Conservation (phyloP, 2,113 vertebrate genomes). For the Tyto alba region DNA sequence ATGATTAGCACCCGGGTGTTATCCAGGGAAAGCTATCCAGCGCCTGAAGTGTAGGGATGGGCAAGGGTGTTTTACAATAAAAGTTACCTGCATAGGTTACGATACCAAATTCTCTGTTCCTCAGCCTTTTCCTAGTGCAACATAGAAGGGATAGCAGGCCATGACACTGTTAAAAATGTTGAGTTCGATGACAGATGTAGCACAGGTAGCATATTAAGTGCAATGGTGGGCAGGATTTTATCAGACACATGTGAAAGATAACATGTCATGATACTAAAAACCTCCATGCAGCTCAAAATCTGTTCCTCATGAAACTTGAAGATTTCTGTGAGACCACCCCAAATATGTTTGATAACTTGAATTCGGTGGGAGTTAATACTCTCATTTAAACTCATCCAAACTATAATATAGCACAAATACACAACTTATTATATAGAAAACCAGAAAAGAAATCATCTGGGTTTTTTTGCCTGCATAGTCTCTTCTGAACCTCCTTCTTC, state of each 20-base stretch:
- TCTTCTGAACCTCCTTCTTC: not conserved
- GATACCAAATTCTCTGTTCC: not conserved
- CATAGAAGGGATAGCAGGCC: not conserved
- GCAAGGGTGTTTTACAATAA: not conserved
- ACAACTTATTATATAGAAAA: not conserved
- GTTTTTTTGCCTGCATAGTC: not conserved
- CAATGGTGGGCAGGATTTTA: not conserved
- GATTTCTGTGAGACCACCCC: not conserved
- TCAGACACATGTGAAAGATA: not conserved
- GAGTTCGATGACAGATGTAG: not conserved
- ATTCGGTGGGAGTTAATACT: not conserved
- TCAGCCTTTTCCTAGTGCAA: not conserved
- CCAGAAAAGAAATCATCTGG: not conserved
- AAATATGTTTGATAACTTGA: not conserved
- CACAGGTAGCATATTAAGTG: not conserved
- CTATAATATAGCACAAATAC: not conserved
- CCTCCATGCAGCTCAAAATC: not conserved
- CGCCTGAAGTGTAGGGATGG: accelerated
- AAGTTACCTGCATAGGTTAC: not conserved
- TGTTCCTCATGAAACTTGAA: not conserved
- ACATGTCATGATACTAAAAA: not conserved
- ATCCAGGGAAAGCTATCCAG: not conserved
- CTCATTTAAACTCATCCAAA: not conserved
- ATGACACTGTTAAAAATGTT: not conserved
- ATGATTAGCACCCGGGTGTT: not conserved